phyloP scores from a whole-genome alignment of 2,888 invertebrate species.

The Troides oblongomaculatus region DNA sequence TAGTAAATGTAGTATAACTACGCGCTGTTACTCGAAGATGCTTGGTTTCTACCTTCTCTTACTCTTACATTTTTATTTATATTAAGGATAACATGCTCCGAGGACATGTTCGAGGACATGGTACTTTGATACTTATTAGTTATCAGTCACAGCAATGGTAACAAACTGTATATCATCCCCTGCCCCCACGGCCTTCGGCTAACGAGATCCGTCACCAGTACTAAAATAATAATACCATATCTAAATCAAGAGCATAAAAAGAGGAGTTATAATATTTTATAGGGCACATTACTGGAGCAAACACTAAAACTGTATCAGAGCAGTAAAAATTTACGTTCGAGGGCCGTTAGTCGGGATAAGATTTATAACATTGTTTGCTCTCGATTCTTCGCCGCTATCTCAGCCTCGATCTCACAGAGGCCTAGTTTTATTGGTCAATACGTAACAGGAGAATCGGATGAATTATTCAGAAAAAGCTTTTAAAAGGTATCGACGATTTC shows the following conservation, averaged over 20 bases:
- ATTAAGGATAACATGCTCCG: no score
- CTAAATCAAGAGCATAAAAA: background rate
- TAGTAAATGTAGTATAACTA: no score
- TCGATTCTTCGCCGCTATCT: constrained; percentile 1
- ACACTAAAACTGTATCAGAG: constrained; percentile 17
- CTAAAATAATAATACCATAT: background rate
- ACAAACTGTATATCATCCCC: no score
- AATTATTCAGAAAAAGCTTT: no score
- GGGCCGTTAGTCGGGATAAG: constrained; percentile 4
- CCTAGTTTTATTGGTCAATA: background rate
- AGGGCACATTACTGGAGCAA: background rate
- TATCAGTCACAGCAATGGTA: no score
- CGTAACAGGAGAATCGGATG: no score
- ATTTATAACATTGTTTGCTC: constrained; percentile 23
- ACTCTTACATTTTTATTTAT: no score
- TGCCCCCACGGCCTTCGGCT: background rate
- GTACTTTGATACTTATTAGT: no score
- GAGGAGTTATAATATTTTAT: background rate
- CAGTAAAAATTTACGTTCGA: constrained; percentile 13
- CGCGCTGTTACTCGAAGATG: no score
- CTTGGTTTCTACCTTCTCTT: no score
- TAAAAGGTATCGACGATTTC: no score
- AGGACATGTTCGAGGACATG: no score
- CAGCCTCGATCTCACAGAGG: background rate
- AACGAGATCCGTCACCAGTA: background rate